Evolutionary conservation across 92 coral and sea anemone genomes (phyloP), one percentile per base, ranked within the genome.

Genomic region (Bergia puertoricense): DNA sequence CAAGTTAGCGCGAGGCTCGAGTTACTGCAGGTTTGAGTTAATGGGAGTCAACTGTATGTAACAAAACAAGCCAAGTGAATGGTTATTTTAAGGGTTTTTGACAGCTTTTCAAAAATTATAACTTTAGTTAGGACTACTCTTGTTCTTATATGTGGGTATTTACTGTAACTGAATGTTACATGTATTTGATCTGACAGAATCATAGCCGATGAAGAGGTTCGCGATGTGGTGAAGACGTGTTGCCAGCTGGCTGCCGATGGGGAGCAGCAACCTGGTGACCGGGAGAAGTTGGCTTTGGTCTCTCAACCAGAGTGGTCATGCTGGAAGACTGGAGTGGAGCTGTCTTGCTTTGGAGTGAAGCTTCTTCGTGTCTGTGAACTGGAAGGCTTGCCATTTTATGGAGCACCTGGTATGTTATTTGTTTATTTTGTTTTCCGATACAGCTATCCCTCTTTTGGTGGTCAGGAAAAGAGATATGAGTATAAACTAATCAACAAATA

Each of bases 281-380:
- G 91, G 44, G 96, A 92, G 42, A 96, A 94, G 88, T 85, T 94
- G 10, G 90, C 95, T 2, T 90, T 90, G 22, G 94, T 94, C 46
- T 92, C 98, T 1, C 96, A 94, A 79, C 98, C 96, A 20, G 99
- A 97, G 92, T 97, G 98, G 99, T 95, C 99, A 22, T 97, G 99
- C 90, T 97, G 99, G 99, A 97, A 97, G 95, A 93, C 98, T 88
- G 99, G 99, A 37, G 89, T 97, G 59, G 99, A 97, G 89, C 65
- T 97, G 81, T 91, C 99, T 15, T 97, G 99, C 89, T 97, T 91
- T 89, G 99, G 99, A 16, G 97, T 97, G 42, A 97, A 97, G 90
- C 89, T 97, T 88, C 91, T 97, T 71, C 91, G 99, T 37, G 91
- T 97, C 65, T 94, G 98, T 84, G 98, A 97, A 50, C 88, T 97